Evolutionary conservation across 2,113 vertebrate genomes (phyloP).

Genomic region (Burhinus oedicnemus): DNA sequence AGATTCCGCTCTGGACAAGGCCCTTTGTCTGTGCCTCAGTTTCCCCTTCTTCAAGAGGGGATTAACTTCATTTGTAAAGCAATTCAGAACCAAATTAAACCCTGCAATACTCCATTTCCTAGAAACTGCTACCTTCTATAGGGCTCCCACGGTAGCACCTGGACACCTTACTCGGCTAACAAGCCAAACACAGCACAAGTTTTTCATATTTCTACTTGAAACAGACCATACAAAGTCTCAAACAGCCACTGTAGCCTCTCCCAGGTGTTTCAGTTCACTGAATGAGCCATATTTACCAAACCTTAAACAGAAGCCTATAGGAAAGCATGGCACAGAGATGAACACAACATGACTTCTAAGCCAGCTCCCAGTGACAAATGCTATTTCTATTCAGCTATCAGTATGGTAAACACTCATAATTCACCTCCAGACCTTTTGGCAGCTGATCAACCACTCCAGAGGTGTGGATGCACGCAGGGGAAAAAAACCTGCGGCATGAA

Average conservation of each 20-base stretch:
- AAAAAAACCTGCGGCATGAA: neutral
- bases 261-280: neutral
- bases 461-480: neutral
- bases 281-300: neutral
- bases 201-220: neutral
- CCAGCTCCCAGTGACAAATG: neutral
- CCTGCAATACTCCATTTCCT: neutral
- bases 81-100: neutral
- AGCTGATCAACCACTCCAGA: neutral
- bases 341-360: neutral
- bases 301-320: neutral
- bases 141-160: neutral
- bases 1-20: neutral
- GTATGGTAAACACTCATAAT: neutral
- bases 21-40: neutral
- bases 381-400: neutral
- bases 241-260: neutral
- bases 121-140: neutral
- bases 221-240: neutral
- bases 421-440: neutral
- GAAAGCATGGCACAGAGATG: neutral
- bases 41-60: neutral
- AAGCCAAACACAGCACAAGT: neutral
- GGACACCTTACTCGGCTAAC: neutral
- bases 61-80: neutral